These are phyloP conservation scores for Hydra vulgaris DNA, from an alignment of 30 jellyfish, hydroid and myxozoan genomes.

Conservation along the genomic window DNA sequence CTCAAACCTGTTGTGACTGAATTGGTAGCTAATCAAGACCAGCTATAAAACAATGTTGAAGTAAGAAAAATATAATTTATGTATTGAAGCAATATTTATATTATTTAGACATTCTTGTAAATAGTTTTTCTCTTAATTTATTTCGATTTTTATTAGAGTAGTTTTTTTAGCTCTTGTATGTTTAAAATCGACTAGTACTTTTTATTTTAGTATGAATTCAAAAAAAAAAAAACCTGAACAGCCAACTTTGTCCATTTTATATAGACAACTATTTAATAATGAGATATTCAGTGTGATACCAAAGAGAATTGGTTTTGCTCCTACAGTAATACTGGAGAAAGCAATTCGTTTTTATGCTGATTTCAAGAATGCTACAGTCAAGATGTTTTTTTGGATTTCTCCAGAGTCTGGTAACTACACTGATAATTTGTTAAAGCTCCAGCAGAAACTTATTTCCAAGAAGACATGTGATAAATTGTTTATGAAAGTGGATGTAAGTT, in stretches of 20 bases:
- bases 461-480: too few species aligned
- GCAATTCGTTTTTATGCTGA: too few species aligned
- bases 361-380: too few species aligned
- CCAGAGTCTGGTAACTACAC: too few species aligned
- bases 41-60: not conserved
- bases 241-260: not conserved
- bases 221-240: not conserved
- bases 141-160: not conserved
- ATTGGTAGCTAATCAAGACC: not conserved
- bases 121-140: not conserved
- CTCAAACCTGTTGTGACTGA: not conserved
- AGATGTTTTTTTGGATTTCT: too few species aligned
- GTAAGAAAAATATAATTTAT: not conserved
- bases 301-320: too few species aligned
- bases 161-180: not conserved
- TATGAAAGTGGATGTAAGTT: too few species aligned
- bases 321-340: too few species aligned
- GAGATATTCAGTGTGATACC: too few species aligned
- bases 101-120: not conserved
- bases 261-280: not conserved
- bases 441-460: too few species aligned
- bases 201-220: not conserved
- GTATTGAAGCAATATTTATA: not conserved
- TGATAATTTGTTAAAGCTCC: too few species aligned
- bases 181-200: not conserved